Conservation (phyloP, 1,140 invertebrate genomes). For the Nixonia krombeini region DNA sequence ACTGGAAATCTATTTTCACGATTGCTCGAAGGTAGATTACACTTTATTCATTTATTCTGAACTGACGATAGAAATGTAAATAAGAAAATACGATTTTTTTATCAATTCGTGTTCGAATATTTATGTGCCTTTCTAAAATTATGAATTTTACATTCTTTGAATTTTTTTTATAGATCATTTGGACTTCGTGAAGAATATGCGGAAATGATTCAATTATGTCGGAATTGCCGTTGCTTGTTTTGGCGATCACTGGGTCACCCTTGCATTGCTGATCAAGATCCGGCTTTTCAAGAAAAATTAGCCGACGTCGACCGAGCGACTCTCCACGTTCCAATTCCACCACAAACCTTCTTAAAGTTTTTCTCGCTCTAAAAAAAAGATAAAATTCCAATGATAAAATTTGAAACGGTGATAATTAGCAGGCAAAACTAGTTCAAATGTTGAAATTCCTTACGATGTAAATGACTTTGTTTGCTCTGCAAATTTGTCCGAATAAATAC, state of each 20-base stretch:
- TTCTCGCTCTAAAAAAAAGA: constrained; percentile 83
- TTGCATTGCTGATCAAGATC: constrained; percentile 88
- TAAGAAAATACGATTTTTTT: no score
- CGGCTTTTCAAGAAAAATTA: constrained; percentile 83
- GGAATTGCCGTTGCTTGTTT: constrained; percentile 95
- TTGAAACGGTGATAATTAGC: no score
- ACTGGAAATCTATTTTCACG: constrained; percentile 68
- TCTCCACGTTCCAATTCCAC: constrained; percentile 86
- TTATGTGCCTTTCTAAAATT: no score
- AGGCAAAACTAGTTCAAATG: no score
- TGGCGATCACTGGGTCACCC: constrained; percentile 95
- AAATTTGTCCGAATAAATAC: no score
- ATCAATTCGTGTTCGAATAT: no score
- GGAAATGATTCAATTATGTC: constrained; percentile 94
- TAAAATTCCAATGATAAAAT: no score
- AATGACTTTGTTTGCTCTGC: no score
- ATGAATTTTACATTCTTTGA: background rate
- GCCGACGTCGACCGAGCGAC: constrained; percentile 84
- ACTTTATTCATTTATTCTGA: no score
- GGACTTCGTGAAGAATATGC: constrained; percentile 95
- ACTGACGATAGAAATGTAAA: no score
- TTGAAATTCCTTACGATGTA: no score
- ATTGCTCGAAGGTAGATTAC: constrained; percentile 68
- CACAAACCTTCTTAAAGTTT: constrained; percentile 91
- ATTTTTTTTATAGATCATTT: constrained; percentile 77